phyloP scores from a whole-genome alignment of 2,888 invertebrate genomes.

The Cephus spinipes region DNA sequence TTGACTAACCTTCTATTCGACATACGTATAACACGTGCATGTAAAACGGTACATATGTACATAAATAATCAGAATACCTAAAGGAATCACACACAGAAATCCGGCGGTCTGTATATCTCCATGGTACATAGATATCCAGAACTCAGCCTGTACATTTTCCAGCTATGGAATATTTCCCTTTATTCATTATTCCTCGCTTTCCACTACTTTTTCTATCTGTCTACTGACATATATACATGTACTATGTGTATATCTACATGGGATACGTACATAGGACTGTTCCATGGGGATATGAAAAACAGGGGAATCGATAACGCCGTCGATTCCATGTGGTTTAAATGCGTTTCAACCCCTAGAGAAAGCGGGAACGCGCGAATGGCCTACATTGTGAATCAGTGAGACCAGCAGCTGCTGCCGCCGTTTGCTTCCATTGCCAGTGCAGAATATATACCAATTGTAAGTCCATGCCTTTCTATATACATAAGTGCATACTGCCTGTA shows the following conservation, averaged over 20 bases:
- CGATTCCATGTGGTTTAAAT: background rate
- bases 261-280: background rate
- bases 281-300: background rate
- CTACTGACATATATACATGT: background rate
- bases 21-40: background rate
- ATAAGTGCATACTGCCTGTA: background rate
- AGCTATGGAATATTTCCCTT: background rate
- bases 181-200: background rate
- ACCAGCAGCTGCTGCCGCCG: background rate
- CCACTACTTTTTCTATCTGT: background rate
- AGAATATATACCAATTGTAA: background rate
- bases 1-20: background rate
- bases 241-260: background rate
- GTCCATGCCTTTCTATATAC: background rate
- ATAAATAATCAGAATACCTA: background rate
- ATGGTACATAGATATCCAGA: background rate
- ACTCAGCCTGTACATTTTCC: background rate
- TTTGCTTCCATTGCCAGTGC: background rate
- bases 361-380: background rate
- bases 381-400: background rate
- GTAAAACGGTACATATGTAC: background rate
- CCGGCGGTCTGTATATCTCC: background rate
- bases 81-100: background rate
- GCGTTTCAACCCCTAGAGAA: background rate
- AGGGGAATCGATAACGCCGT: background rate